Evolutionary conservation across 1,140 invertebrate species (phyloP).

Genomic region (Drosophila baimaii): DNA sequence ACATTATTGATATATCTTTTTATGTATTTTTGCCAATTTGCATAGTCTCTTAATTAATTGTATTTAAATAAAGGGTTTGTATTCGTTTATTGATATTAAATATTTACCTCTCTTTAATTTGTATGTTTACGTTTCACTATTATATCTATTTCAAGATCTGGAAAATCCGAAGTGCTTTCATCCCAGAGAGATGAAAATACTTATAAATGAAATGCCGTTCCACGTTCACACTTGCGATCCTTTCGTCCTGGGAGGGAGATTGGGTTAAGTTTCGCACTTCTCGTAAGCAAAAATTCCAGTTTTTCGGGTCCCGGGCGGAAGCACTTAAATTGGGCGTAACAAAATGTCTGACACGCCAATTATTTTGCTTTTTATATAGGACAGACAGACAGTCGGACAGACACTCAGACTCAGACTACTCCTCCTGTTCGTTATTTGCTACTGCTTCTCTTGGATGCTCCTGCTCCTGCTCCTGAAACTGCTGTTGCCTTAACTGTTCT

Average conservation of each 20-base stretch:
- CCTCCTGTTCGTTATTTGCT: slow-evolving; percentile 37
- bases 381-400: slow-evolving; percentile 42
- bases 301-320: slow-evolving; percentile 43
- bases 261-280: slow-evolving; percentile 12
- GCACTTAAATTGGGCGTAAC: slow-evolving; percentile 80
- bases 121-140: too few relatives aligned
- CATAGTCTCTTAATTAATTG: slow-evolving; percentile 23
- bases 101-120: too few relatives aligned
- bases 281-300: slow-evolving; percentile 20
- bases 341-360: slow-evolving; percentile 81
- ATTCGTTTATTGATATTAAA: background rate
- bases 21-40: slow-evolving; percentile 11
- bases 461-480: too few relatives aligned
- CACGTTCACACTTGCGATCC: slow-evolving; percentile 13
- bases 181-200: background rate
- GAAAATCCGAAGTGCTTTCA: too few relatives aligned
- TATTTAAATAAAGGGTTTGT: background rate
- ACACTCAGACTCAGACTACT: slow-evolving; percentile 39
- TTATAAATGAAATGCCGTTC: slow-evolving; percentile 7
- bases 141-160: too few relatives aligned
- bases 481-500: slow-evolving; percentile 46
- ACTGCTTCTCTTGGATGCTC: slow-evolving; percentile 18
- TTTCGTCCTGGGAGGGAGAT: slow-evolving; percentile 17
- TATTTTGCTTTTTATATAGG: slow-evolving; percentile 78
- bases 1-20: slow-evolving; percentile 27